phyloP scores from a whole-genome alignment of 2,888 invertebrate genomes.

The Ophioninae sp. region DNA sequence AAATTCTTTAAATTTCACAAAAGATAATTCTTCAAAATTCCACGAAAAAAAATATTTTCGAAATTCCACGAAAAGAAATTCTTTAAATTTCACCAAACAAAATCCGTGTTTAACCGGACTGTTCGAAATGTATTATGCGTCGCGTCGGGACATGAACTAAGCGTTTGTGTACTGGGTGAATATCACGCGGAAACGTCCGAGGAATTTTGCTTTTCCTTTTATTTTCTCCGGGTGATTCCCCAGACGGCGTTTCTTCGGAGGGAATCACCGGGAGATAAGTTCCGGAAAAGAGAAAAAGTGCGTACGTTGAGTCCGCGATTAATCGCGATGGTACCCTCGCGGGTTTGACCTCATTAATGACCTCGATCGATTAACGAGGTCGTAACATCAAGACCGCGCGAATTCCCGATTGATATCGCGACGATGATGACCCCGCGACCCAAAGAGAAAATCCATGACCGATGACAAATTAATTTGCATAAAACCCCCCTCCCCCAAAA shows the following conservation, averaged over 20 bases:
- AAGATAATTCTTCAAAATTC: too few relatives aligned
- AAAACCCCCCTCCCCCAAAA: neutral
- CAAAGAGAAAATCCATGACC: neutral
- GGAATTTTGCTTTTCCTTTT: neutral
- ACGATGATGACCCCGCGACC: neutral
- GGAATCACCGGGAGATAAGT: neutral
- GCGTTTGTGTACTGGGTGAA: neutral
- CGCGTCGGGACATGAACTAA: too few relatives aligned
- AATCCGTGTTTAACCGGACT: too few relatives aligned
- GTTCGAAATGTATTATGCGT: too few relatives aligned
- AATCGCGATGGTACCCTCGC: neutral
- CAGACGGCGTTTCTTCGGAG: neutral
- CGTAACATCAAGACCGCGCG: neutral
- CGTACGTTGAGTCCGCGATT: neutral
- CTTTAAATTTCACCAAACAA: too few relatives aligned
- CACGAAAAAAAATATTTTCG: too few relatives aligned
- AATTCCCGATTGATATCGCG: conserved; percentile 5
- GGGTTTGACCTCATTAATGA: conserved; percentile 1
- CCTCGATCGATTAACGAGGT: neutral
- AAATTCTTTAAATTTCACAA: too few relatives aligned
- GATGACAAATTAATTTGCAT: conserved; percentile 10
- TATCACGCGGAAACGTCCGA: neutral
- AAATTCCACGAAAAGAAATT: too few relatives aligned
- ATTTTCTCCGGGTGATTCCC: conserved; percentile 4
- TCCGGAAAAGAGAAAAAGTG: neutral